Evolutionary conservation across 2,113 vertebrate species (phyloP).

Genomic region (Calypte anna): DNA sequence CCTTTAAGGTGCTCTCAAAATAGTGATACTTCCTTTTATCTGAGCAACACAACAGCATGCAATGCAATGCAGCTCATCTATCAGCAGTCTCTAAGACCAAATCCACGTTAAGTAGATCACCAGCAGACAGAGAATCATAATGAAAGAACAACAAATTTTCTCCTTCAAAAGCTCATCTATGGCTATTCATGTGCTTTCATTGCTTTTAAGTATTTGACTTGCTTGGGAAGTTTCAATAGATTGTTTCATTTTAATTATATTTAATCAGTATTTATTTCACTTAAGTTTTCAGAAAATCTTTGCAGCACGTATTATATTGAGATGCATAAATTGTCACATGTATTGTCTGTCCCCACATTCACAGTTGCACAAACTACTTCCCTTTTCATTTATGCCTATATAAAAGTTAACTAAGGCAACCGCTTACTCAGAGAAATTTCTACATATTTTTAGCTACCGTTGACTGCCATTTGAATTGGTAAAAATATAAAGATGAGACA

Average conservation of each 20-base stretch:
- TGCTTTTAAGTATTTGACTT: not conserved
- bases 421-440: conserved; percentile 32
- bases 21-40: not conserved
- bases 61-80: not conserved
- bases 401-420: conserved; percentile 44
- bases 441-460: conserved; percentile 21
- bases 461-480: conserved; percentile 5
- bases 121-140: not conserved
- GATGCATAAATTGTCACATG: not conserved
- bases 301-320: not conserved
- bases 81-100: not conserved
- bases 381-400: conserved; percentile 3
- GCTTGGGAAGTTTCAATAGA: not conserved
- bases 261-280: not conserved
- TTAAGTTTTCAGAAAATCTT: not conserved
- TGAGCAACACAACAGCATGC: not conserved
- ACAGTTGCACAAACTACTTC: conserved; percentile 32
- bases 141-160: not conserved
- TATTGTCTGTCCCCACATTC: conserved; percentile 16
- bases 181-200: not conserved
- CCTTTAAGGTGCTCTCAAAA: not conserved
- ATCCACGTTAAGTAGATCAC: not conserved
- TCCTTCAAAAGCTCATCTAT: not conserved
- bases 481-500: conserved; percentile 20
- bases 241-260: not conserved